Evolutionary conservation across 2,113 vertebrate species (phyloP).

Genomic region (Oncorhynchus clarkii): DNA sequence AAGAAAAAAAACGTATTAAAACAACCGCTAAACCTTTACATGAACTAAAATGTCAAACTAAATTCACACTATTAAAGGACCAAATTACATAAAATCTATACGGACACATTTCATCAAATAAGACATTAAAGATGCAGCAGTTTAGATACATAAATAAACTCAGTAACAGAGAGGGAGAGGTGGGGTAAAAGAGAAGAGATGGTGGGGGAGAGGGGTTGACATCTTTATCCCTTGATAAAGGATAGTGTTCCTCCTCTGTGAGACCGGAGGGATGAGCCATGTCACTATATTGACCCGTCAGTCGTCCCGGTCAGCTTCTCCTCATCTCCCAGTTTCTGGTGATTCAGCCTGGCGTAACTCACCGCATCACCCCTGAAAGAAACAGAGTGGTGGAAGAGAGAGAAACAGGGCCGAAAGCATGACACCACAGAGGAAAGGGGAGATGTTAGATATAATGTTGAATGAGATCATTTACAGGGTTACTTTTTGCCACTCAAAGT

Average conservation of each 20-base stretch:
- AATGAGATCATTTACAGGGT: not conserved
- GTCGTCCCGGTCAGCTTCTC: conserved; percentile 76
- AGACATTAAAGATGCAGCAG: conserved; percentile 23
- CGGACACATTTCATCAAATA: conserved; percentile 12
- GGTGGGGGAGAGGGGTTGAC: not conserved
- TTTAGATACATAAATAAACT: conserved; percentile 37
- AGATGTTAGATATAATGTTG: conserved; percentile 21
- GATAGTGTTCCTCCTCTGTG: not conserved
- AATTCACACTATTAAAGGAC: conserved; percentile 15
- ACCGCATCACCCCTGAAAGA: conserved; percentile 86
- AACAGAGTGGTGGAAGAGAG: not conserved
- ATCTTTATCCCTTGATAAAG: not conserved
- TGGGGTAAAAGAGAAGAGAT: not conserved
- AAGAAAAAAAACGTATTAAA: conserved; percentile 9
- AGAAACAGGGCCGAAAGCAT: not conserved
- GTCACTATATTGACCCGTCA: conserved; percentile 77
- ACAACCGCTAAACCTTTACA: not conserved
- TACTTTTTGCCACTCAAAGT: not conserved
- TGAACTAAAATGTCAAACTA: not conserved
- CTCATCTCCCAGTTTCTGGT: conserved; percentile 86
- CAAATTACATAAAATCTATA: conserved; percentile 27
- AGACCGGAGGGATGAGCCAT: not conserved
- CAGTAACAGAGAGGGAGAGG: conserved; percentile 14
- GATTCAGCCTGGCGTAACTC: conserved; percentile 88
- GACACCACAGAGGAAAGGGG: conserved; percentile 9